Evolutionary conservation across 2,888 invertebrate species (phyloP).

Genomic region (Metopia argyrocephala): DNA sequence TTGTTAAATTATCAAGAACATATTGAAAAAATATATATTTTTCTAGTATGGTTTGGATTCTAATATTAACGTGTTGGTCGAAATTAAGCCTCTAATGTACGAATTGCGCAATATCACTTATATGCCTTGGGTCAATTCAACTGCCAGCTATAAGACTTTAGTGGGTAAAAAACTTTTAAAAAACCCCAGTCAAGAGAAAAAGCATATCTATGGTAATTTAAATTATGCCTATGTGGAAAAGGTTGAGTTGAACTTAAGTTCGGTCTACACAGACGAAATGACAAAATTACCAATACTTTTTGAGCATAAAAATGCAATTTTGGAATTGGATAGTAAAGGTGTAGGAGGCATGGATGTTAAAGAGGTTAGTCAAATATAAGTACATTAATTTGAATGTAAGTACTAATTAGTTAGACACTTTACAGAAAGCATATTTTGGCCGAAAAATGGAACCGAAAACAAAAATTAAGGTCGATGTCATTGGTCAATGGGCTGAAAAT

Average conservation of each 20-base stretch:
- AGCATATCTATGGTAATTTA: slow-evolving; percentile 73
- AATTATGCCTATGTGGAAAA: slow-evolving; percentile 74
- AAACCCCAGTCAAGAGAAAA: slow-evolving; percentile 71
- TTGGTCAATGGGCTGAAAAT: slow-evolving; percentile 75
- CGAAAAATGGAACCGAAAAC: slow-evolving; percentile 73
- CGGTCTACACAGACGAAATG: slow-evolving; percentile 66
- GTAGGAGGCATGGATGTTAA: slow-evolving; percentile 71
- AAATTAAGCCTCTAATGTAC: slow-evolving; percentile 73
- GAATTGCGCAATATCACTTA: slow-evolving; percentile 73
- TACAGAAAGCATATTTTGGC: slow-evolving; percentile 72
- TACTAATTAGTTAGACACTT: not conserved
- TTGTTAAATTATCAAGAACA: not conserved
- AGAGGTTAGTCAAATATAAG: slow-evolving; percentile 67
- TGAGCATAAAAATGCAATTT: slow-evolving; percentile 71
- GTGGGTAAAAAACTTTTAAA: slow-evolving; percentile 70
- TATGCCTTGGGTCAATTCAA: slow-evolving; percentile 73
- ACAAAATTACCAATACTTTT: slow-evolving; percentile 70
- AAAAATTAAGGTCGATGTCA: slow-evolving; percentile 72
- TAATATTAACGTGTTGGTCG: slow-evolving; percentile 74
- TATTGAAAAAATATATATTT: slow-evolving; percentile 17
- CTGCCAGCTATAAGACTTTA: slow-evolving; percentile 73
- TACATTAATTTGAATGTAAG: not conserved
- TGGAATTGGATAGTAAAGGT: slow-evolving; percentile 71
- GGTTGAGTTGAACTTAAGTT: slow-evolving; percentile 69
- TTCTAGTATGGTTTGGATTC: slow-evolving; percentile 72